phyloP scores from a whole-genome alignment of 1,140 invertebrate species.

The Drosophila gunungcola region DNA sequence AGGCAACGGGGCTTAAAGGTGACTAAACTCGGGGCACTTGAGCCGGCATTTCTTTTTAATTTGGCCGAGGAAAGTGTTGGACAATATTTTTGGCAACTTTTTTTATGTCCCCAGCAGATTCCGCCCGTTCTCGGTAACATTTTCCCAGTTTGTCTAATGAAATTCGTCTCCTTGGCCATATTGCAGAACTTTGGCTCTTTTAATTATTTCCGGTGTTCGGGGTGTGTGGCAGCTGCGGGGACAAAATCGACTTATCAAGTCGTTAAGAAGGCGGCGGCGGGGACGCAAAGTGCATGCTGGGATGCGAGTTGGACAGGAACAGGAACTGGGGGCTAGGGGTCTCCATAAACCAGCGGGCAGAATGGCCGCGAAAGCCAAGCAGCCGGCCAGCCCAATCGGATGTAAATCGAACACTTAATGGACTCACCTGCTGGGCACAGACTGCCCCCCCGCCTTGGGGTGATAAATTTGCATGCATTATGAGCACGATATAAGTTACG shows the following conservation, averaged over 20 bases:
- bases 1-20: constrained; percentile 27
- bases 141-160: constrained; percentile 63
- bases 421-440: constrained; percentile 50
- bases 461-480: constrained; percentile 78
- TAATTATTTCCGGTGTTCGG: constrained; percentile 64
- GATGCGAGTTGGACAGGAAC: constrained; percentile 12
- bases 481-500: constrained; percentile 76
- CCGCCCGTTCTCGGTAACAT: constrained; percentile 37
- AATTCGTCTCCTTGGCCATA: constrained; percentile 68
- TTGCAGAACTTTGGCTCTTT: constrained; percentile 57
- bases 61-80: constrained; percentile 60
- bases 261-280: constrained; percentile 37
- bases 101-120: constrained; percentile 74
- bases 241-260: constrained; percentile 62
- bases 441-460: not conserved
- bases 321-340: constrained; percentile 7
- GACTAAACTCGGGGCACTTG: constrained; percentile 29
- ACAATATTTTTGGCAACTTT: constrained; percentile 65
- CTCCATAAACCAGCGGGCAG: constrained; percentile 51
- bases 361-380: constrained; percentile 13
- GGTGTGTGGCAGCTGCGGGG: constrained; percentile 38
- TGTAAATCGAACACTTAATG: constrained; percentile 82
- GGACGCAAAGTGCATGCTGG: constrained; percentile 53
- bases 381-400: constrained; percentile 15
- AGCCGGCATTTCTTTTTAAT: constrained; percentile 53